Conservation (phyloP, 2,113 vertebrate species). For the Chlorodrepanis virens region DNA sequence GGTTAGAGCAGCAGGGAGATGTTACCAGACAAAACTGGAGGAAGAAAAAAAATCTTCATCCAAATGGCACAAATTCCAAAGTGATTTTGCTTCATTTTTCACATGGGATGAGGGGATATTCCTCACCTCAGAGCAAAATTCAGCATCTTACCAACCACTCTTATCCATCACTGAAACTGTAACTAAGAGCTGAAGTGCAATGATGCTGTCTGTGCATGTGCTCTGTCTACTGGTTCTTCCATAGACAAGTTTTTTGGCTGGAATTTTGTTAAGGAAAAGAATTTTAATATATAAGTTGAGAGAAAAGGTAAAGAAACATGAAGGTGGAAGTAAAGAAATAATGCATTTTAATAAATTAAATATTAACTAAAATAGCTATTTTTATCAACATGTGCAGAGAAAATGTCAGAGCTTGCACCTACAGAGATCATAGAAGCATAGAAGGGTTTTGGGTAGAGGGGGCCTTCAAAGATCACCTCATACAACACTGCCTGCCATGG, state of each 20-base stretch:
- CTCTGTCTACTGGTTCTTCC: neutral
- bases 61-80: neutral
- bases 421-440: neutral
- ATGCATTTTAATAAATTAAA: neutral
- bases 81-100: neutral
- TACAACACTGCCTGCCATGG: neutral
- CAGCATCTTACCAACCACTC: neutral
- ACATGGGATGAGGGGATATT: neutral
- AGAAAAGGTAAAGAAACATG: neutral
- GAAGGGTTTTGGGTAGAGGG: neutral
- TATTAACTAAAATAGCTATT: neutral
- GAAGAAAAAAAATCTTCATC: neutral
- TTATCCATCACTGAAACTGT: neutral
- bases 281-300: neutral
- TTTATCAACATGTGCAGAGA: neutral
- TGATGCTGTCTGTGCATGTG: accelerated
- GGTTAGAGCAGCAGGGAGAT: neutral
- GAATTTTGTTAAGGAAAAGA: neutral
- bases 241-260: neutral
- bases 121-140: neutral
- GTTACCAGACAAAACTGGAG: neutral
- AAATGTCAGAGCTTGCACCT: neutral
- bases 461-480: neutral
- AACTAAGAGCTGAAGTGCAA: neutral
- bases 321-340: neutral